Base-by-base conservation (phyloP, 2,113 vertebrate species). In the Chaetodon auriga region DNA sequence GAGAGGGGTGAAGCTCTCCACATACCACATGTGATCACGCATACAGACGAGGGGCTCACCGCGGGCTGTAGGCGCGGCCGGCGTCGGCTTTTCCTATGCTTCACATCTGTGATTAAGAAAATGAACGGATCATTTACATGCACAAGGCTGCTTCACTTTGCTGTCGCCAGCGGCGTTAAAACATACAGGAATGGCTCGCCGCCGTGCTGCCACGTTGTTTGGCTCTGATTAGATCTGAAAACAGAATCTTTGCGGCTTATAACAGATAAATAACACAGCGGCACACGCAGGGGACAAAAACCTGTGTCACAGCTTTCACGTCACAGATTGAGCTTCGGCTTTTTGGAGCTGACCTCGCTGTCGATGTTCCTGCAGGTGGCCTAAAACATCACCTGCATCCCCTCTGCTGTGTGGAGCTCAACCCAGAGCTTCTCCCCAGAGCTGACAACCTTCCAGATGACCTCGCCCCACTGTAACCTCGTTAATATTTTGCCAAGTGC, bases 111-210 rank as follows among this genome's bases (percentile, higher is more conserved):
- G 82, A 90, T 92, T 87, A 89, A 78, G 84, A 68, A 45, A 66
- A 55, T 87, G 89, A 94, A 85, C 83, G 64, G 88, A 84, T 91
- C 89, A 94, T 95, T 93, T 92, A 83, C 87, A 93, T 92, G 93
- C 93, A 78, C 30, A 14, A 46, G 81, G 74, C 85, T 68, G 75
- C 79, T 70, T 69, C 81, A 57, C 64, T 83, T 90, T 81, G 58
- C 66, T 35, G 73, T 78, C 58, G 69, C 69, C 81, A 61, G 79
- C 45, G 13, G 61, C 11, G 25, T 54, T 41, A 4, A 54, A 66
- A 78, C 43, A 58, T 71, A 45, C 81, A 81, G 89, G 81, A 79
- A 79, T 54, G 71, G 63, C 43, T 77, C 61, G 25, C 58, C 2
- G 63, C 30, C 92, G 91, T 94, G 92, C 91, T 14, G 78, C 83